Conservation (phyloP, 2,888 invertebrate genomes). For the Odontocerum albicorne region DNA sequence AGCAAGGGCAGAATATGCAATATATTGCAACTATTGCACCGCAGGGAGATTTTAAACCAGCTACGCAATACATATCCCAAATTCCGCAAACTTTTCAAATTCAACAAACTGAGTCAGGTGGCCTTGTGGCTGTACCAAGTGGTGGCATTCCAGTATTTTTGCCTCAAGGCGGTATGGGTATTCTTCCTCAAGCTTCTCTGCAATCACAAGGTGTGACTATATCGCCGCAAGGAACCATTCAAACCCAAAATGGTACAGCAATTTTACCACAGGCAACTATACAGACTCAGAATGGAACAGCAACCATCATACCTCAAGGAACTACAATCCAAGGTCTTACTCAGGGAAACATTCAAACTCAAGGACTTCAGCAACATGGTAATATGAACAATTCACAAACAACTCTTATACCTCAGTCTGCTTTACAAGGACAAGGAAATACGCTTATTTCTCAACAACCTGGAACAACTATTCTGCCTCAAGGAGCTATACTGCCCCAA, state of each 20-base stretch:
- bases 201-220: slow-evolving; percentile 58
- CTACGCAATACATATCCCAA: slow-evolving; percentile 59
- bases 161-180: slow-evolving; percentile 57
- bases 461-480: slow-evolving; percentile 64
- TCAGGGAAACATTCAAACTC: slow-evolving; percentile 48
- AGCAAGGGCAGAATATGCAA: slow-evolving; percentile 72
- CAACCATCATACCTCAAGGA: slow-evolving; percentile 64
- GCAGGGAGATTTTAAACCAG: slow-evolving; percentile 60
- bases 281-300: slow-evolving; percentile 61
- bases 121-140: slow-evolving; percentile 62
- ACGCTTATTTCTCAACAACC: slow-evolving; percentile 55
- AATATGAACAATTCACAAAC: slow-evolving; percentile 56
- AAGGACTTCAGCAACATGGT: slow-evolving; percentile 53
- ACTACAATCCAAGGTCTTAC: slow-evolving; percentile 51
- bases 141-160: slow-evolving; percentile 59
- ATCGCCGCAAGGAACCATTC: slow-evolving; percentile 56
- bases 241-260: slow-evolving; percentile 54
- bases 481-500: slow-evolving; percentile 56
- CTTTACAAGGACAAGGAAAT: slow-evolving; percentile 57
- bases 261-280: slow-evolving; percentile 62
- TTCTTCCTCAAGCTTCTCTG: slow-evolving; percentile 51
- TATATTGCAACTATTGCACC: slow-evolving; percentile 73
- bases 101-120: slow-evolving; percentile 62
- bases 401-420: slow-evolving; percentile 52
- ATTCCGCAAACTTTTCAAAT: slow-evolving; percentile 63